A percentile compares a stretch with the other conserved stretches of the same genome.
phyloP scores from a whole-genome alignment of 2,113 vertebrate genomes.

The Thymallus thymallus region DNA sequence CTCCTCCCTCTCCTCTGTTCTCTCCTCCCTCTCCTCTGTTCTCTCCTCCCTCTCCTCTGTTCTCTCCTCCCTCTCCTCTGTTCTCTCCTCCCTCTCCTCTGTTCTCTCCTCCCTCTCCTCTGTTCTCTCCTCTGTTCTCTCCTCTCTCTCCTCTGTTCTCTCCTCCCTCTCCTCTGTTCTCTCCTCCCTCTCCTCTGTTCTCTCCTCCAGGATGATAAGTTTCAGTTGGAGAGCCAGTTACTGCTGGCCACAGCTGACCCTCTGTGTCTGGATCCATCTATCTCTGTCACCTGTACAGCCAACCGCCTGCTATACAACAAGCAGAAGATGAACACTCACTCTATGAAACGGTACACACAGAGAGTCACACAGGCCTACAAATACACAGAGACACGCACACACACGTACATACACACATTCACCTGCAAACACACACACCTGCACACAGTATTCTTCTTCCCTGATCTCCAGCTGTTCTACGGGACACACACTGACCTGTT shows the following conservation, averaged over 20 bases:
- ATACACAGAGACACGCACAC: no score
- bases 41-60: neutral
- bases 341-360: conserved; percentile 86
- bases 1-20: neutral
- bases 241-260: conserved; percentile 96
- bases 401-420: no score
- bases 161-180: neutral
- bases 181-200: neutral
- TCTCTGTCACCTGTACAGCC: conserved; percentile 92
- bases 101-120: neutral
- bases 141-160: neutral
- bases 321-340: conserved; percentile 96
- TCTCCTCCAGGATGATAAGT: conserved; percentile 87
- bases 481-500: neutral
- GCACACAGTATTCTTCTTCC: no score
- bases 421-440: no score
- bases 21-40: neutral
- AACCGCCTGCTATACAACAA: conserved; percentile 96
- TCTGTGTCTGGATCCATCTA: conserved; percentile 96
- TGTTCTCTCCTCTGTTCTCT: neutral
- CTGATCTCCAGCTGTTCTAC: no score
- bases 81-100: neutral
- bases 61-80: neutral
- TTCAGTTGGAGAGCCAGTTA: conserved; percentile 94
- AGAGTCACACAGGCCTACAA: neutral